Evolutionary conservation across 2,113 vertebrate species (phyloP).

Genomic region (Plecturocebus donacophilus): DNA sequence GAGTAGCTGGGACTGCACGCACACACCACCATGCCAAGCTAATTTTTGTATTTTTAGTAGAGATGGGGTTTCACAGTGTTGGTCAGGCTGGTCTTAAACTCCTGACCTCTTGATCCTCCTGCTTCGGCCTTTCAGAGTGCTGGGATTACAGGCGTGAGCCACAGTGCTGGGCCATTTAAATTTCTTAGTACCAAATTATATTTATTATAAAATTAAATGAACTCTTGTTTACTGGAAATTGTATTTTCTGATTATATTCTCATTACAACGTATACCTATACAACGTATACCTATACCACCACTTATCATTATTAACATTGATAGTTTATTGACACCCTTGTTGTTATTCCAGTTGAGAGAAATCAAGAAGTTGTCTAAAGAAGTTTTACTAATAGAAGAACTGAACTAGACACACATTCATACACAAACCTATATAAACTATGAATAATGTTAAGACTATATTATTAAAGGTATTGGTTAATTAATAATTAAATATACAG

Average conservation of each 20-base stretch:
- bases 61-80: no score
- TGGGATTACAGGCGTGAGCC: no score
- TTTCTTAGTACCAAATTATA: not conserved
- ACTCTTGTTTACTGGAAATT: not conserved
- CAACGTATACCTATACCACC: fast-evolving
- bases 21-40: no score
- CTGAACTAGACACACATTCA: not conserved
- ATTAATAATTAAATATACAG: not conserved
- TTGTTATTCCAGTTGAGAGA: not conserved
- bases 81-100: no score
- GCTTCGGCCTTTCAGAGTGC: no score
- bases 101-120: no score
- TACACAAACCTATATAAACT: not conserved
- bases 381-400: not conserved
- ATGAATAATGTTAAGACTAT: not conserved
- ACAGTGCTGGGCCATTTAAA: not conserved
- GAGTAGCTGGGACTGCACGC: no score
- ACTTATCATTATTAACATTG: not conserved
- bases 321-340: not conserved
- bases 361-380: not conserved
- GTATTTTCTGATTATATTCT: not conserved
- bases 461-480: not conserved
- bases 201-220: not conserved
- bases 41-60: no score
- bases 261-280: not conserved